phyloP scores from a whole-genome alignment of 2,797 vertebrate species.

The Sebastes cheni region DNA sequence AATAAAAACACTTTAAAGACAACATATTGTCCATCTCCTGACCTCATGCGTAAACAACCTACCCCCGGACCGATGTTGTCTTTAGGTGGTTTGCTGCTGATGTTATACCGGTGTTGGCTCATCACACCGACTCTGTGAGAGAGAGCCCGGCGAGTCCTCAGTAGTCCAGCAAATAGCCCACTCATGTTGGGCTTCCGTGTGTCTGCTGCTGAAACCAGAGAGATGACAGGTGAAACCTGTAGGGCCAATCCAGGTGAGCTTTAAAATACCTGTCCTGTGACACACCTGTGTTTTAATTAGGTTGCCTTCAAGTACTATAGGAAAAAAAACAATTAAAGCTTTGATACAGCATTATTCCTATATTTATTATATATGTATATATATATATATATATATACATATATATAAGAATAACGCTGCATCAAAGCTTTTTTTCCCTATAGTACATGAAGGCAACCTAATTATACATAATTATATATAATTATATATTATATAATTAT shows the following conservation, averaged over 20 bases:
- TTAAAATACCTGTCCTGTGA: rapidly evolving
- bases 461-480: too few species aligned
- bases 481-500: too few species aligned
- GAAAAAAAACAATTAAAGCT: background rate
- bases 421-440: too few species aligned
- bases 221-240: rapidly evolving
- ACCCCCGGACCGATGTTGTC: slow-evolving; percentile 17
- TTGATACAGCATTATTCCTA: background rate
- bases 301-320: slow-evolving; percentile 22
- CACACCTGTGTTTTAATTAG: slow-evolving; percentile 37
- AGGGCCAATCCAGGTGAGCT: rapidly evolving
- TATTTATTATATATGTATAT: too few species aligned
- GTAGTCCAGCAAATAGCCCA: background rate
- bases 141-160: background rate
- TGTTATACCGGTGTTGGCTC: slow-evolving; percentile 20
- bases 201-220: background rate
- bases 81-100: slow-evolving; percentile 43
- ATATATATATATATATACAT: too few species aligned
- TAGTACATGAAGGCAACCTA: too few species aligned
- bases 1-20: background rate
- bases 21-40: background rate
- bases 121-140: background rate
- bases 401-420: too few species aligned
- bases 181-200: slow-evolving; percentile 3
- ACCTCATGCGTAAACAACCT: background rate